These are phyloP conservation scores for Anniella stebbinsi DNA, from an alignment of 2,797 vertebrate species.

Conservation along the genomic window DNA sequence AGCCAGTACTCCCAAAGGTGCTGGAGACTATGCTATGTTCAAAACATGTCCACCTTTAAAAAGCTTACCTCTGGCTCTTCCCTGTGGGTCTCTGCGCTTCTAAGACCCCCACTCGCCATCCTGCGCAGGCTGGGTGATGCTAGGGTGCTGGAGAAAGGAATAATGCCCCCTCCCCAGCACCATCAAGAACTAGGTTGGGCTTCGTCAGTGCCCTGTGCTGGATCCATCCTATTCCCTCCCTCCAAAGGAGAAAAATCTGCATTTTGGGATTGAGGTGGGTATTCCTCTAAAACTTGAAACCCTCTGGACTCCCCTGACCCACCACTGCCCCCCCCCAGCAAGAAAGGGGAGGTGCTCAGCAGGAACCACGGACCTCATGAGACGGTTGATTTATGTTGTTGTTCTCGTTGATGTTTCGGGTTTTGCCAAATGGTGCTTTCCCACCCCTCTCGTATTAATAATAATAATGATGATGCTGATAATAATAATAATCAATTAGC, in stretches of 20 bases:
- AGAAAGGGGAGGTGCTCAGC: conserved; percentile 44
- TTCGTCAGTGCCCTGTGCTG: conserved; percentile 54
- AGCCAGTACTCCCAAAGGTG: too few relatives aligned
- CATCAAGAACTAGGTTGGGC: background rate
- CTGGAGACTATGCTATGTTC: too few relatives aligned
- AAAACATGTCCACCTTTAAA: too few relatives aligned
- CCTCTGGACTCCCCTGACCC: conserved; percentile 39
- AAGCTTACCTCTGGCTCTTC: too few relatives aligned
- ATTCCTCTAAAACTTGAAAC: conserved; percentile 86
- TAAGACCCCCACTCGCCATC: too few relatives aligned
- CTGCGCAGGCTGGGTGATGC: conserved; percentile 17
- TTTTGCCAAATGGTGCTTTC: conserved; percentile 61
- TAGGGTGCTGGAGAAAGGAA: conserved; percentile 67
- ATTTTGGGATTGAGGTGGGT: background rate
- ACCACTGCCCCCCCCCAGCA: conserved; percentile 9
- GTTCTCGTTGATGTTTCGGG: conserved; percentile 22
- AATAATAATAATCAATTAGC: conserved; percentile 53
- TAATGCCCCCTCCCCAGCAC: too few relatives aligned
- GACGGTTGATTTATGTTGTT: conserved; percentile 46
- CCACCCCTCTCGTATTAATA: background rate
- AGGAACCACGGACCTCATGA: conserved; percentile 60
- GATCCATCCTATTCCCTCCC: conserved; percentile 29
- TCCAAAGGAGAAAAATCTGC: background rate
- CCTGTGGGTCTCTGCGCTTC: too few relatives aligned
- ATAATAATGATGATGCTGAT: conserved; percentile 22